A percentile compares a stretch with the other conserved stretches of the same genome.
These are phyloP conservation scores for Ambastaia sidthimunki DNA, from an alignment of 2,797 vertebrate species.

Conservation along the genomic window DNA sequence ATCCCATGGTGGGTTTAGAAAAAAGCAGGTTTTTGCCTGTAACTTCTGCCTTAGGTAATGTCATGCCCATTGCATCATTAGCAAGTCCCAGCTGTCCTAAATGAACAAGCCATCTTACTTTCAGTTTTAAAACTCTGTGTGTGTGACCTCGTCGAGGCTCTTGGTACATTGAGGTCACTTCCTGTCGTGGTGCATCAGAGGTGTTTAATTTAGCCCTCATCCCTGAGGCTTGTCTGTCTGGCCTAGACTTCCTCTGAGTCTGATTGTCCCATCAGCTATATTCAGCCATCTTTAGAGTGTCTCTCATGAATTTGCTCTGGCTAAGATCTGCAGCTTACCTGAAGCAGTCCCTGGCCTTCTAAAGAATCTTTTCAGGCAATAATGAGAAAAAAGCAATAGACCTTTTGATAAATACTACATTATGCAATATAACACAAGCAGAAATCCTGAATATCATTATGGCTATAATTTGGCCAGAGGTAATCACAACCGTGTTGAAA, in stretches of 20 bases:
- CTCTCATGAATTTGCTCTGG: conserved; percentile 26
- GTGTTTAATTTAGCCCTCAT: conserved; percentile 44
- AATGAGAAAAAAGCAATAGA: neutral
- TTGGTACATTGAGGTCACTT: conserved; percentile 46
- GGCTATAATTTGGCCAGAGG: too few species aligned
- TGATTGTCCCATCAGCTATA: conserved; percentile 28
- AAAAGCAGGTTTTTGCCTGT: conserved; percentile 16
- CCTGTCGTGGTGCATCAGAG: conserved; percentile 34
- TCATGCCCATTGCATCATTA: conserved; percentile 18
- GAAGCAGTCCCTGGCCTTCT: conserved; percentile 19
- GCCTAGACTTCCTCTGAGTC: neutral
- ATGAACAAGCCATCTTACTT: neutral
- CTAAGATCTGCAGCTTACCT: conserved; percentile 19
- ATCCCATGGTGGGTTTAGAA: neutral
- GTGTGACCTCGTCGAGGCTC: conserved; percentile 25
- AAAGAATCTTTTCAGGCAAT: neutral
- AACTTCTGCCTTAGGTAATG: conserved; percentile 25
- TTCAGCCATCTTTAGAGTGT: conserved; percentile 17
- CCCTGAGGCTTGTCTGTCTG: conserved; percentile 43
- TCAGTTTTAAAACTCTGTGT: conserved; percentile 34
- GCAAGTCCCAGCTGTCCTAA: neutral
- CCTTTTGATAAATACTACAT: neutral
- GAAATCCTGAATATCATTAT: too few species aligned
- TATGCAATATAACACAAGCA: neutral
- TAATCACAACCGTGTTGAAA: too few species aligned